phyloP scores from a whole-genome alignment of 1,140 invertebrate species.

The Pogonus chalceus region DNA sequence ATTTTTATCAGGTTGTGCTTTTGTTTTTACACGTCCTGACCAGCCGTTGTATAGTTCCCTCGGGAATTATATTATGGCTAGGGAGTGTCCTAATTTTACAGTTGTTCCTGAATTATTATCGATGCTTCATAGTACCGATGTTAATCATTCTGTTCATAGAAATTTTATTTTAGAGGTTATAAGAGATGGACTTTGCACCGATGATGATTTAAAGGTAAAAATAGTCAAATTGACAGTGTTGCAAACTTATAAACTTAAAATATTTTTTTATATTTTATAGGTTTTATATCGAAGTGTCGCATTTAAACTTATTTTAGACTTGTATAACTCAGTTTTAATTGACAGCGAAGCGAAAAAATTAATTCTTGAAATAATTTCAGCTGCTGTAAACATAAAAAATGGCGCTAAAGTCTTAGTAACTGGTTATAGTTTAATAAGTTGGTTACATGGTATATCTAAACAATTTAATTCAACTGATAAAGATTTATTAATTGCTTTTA shows the following conservation, averaged over 20 bases:
- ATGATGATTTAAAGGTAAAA: conserved; percentile 35
- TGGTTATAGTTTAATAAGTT: conserved; percentile 50
- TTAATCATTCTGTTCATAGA: conserved; percentile 48
- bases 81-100: conserved; percentile 52
- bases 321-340: conserved; percentile 37
- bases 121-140: conserved; percentile 57
- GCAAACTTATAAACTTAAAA: background rate
- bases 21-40: conserved; percentile 53
- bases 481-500: conserved; percentile 12
- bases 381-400: conserved; percentile 45
- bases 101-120: conserved; percentile 69
- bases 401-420: conserved; percentile 48
- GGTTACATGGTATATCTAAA: conserved; percentile 36
- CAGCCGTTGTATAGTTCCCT: conserved; percentile 56
- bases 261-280: background rate
- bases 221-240: background rate
- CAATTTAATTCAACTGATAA: background rate
- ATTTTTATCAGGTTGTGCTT: conserved; percentile 56
- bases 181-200: conserved; percentile 46
- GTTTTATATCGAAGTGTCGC: conserved; percentile 33
- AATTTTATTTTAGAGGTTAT: conserved; percentile 59
- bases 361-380: conserved; percentile 50
- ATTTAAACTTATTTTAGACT: conserved; percentile 45
- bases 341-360: conserved; percentile 45
- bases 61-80: conserved; percentile 59